These are phyloP conservation scores for Physeter macrocephalus DNA, from an alignment of 2,113 vertebrate genomes.

Conservation along the genomic window DNA sequence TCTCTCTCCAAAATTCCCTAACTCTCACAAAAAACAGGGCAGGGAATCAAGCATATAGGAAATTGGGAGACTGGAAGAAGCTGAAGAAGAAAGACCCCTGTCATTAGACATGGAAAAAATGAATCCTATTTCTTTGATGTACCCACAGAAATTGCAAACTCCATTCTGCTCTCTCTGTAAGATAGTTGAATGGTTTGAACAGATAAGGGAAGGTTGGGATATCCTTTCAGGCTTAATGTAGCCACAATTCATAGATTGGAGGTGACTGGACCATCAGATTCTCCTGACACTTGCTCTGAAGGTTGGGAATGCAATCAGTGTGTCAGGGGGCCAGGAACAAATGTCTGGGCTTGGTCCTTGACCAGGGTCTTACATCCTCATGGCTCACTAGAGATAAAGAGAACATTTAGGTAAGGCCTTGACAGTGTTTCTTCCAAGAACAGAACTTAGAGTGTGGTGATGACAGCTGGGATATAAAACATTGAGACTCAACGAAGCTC, in stretches of 20 bases:
- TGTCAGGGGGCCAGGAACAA: not conserved
- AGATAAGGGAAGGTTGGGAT: not conserved
- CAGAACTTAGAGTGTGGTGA: not conserved
- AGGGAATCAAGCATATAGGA: not conserved
- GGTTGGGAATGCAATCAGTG: not conserved
- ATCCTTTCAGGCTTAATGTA: not conserved
- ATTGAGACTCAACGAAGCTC: not conserved
- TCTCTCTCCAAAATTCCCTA: not conserved
- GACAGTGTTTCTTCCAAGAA: not conserved
- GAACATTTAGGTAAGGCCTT: not conserved
- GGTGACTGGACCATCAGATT: not conserved
- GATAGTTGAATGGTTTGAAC: not conserved
- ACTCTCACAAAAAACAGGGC: not conserved
- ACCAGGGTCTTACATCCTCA: not conserved
- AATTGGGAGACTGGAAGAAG: not conserved
- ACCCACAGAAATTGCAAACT: not conserved
- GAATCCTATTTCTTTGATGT: not conserved
- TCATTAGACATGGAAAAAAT: not conserved
- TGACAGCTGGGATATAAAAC: not conserved
- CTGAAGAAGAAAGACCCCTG: not conserved
- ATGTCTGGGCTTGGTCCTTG: not conserved
- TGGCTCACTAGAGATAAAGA: not conserved
- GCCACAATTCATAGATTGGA: not conserved
- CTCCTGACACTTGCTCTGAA: not conserved
- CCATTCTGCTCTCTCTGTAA: not conserved